phyloP scores from a whole-genome alignment of 1,140 invertebrate species.

The Papilio helenus region DNA sequence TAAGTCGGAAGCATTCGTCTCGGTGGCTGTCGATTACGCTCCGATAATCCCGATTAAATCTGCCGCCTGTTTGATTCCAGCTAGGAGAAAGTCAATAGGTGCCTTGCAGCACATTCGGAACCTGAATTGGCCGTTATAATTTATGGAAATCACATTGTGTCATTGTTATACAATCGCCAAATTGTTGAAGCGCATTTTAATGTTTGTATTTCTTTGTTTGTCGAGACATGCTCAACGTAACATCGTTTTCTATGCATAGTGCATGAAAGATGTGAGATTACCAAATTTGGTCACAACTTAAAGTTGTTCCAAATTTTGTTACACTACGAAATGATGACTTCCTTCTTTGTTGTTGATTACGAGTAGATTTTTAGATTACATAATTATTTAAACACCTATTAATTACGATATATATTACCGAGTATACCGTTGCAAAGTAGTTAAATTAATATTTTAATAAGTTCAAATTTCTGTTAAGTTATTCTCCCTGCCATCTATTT shows the following conservation, averaged over 20 bases:
- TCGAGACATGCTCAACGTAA: slow-evolving; percentile 19
- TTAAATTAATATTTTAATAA: slow-evolving; percentile 1
- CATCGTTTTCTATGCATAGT: slow-evolving; percentile 10
- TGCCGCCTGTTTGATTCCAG: slow-evolving; percentile 55
- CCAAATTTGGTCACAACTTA: slow-evolving; percentile 35
- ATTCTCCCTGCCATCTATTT: not conserved
- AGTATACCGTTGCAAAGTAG: not conserved
- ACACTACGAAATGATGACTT: not conserved
- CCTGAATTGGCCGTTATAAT: slow-evolving; percentile 43
- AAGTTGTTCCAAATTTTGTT: slow-evolving; percentile 8
- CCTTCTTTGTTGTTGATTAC: not conserved
- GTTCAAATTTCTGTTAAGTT: slow-evolving; percentile 5
- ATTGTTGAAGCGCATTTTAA: slow-evolving; percentile 40
- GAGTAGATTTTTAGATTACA: not conserved
- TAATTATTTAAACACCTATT: not conserved
- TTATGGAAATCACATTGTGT: slow-evolving; percentile 43
- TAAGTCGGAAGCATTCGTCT: slow-evolving; percentile 65
- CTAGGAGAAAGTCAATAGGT: slow-evolving; percentile 67
- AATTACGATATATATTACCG: not conserved
- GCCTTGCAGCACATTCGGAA: slow-evolving; percentile 43
- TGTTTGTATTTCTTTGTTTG: slow-evolving; percentile 11
- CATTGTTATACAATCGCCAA: slow-evolving; percentile 49
- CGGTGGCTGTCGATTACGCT: slow-evolving; percentile 65
- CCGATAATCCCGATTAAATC: slow-evolving; percentile 66
- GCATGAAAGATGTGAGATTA: slow-evolving; percentile 3